phyloP scores from a whole-genome alignment of 2,888 invertebrate species.

The Neoaliturus tenellus region DNA sequence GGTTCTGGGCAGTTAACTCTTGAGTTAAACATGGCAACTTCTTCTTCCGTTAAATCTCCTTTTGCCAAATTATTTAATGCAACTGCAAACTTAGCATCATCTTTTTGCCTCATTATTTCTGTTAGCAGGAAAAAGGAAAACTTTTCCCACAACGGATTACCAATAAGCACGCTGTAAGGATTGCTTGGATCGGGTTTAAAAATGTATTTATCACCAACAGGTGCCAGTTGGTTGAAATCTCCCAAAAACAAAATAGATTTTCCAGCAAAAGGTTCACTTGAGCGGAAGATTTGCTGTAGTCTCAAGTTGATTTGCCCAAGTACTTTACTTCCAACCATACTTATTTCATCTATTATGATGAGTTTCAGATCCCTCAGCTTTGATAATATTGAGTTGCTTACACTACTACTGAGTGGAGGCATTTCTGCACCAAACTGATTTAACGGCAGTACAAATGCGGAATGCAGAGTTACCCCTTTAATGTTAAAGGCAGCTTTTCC shows the following conservation, averaged over 20 bases:
- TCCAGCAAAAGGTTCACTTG: constrained; percentile 55
- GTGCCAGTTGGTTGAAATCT: no score
- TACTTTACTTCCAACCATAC: no score
- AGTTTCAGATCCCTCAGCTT: constrained; percentile 60
- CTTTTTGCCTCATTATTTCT: constrained; percentile 64
- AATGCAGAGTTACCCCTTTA: constrained; percentile 61
- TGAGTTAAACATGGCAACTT: neutral
- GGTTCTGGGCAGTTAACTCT: constrained; percentile 75
- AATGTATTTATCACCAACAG: no score
- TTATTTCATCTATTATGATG: constrained; percentile 63
- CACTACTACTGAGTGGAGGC: constrained; percentile 48
- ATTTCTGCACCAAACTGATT: constrained; percentile 54
- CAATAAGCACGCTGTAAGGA: constrained; percentile 15
- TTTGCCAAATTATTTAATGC: constrained; percentile 57
- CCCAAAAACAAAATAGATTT: no score
- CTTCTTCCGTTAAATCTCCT: constrained; percentile 40
- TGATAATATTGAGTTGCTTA: constrained; percentile 55
- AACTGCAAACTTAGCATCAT: constrained; percentile 60
- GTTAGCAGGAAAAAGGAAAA: constrained; percentile 60
- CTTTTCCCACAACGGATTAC: constrained; percentile 59
- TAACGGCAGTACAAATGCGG: constrained; percentile 60
- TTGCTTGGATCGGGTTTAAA: constrained; percentile 24
- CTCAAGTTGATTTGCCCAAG: no score
- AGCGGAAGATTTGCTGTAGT: no score
- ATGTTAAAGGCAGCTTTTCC: constrained; percentile 63